Evolutionary conservation across 2,113 vertebrate species (phyloP).

Genomic region (Apodemus speciosus): DNA sequence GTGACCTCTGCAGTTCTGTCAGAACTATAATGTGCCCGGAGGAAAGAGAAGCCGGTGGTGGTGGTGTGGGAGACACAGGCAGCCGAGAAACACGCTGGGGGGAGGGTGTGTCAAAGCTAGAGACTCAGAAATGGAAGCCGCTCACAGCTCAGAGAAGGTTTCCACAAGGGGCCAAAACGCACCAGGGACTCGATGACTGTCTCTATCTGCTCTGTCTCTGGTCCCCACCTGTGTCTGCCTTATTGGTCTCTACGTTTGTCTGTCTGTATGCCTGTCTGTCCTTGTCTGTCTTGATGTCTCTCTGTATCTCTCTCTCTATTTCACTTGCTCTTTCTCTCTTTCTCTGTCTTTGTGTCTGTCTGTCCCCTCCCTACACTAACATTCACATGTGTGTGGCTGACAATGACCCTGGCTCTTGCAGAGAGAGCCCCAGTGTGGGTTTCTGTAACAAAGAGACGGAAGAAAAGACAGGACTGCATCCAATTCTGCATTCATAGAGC

Average conservation of each 20-base stretch:
- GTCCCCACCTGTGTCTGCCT: background rate
- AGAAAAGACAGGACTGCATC: background rate
- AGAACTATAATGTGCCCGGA: background rate
- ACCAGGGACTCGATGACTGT: background rate
- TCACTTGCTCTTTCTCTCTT: background rate
- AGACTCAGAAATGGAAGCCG: background rate
- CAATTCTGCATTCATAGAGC: background rate
- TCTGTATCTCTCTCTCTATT: background rate
- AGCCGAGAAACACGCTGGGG: too few species aligned
- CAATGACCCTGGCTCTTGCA: background rate
- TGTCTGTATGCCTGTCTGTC: background rate
- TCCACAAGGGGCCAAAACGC: background rate
- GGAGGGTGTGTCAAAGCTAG: background rate
- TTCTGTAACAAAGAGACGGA: background rate
- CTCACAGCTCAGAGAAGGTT: background rate
- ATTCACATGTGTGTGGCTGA: background rate
- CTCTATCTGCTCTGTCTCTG: background rate
- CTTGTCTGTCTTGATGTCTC: background rate
- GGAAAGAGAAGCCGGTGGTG: background rate
- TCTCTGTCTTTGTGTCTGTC: background rate
- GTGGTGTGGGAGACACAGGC: background rate
- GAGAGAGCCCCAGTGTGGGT: background rate
- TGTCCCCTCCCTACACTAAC: background rate
- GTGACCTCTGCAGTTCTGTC: background rate
- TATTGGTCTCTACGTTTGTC: background rate